These are phyloP conservation scores for Plutomurus gul DNA, from an alignment of 1,140 invertebrate species.

Conservation along the genomic window DNA sequence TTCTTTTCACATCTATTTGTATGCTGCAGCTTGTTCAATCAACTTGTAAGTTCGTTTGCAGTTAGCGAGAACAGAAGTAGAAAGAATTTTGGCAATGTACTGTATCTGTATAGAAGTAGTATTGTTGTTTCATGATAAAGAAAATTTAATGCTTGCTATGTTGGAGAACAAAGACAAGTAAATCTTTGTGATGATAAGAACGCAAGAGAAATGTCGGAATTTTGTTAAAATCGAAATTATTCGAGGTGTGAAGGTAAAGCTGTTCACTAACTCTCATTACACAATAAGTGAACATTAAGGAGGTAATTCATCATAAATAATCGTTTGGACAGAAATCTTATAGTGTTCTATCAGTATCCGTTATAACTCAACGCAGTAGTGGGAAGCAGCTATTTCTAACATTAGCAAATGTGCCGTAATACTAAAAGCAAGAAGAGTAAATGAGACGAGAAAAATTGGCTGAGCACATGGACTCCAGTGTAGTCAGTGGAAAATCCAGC, in stretches of 20 bases:
- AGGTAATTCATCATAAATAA: background rate
- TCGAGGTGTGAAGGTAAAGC: background rate
- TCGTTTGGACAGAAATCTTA: background rate
- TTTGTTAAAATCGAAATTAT: background rate
- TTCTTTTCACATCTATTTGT: background rate
- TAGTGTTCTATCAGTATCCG: background rate
- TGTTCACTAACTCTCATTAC: too few relatives aligned
- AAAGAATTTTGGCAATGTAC: too few relatives aligned
- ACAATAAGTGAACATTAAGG: background rate
- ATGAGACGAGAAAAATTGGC: constrained; percentile 5
- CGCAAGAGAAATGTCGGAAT: background rate
- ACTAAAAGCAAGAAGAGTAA: background rate
- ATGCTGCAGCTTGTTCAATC: too few relatives aligned
- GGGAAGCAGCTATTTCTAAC: background rate
- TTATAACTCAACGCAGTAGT: background rate
- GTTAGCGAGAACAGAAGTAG: too few relatives aligned
- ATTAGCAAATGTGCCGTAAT: background rate
- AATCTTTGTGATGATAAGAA: background rate
- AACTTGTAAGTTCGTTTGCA: too few relatives aligned
- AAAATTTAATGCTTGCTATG: too few relatives aligned
- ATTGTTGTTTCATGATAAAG: too few relatives aligned
- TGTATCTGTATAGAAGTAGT: too few relatives aligned
- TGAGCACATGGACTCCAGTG: background rate
- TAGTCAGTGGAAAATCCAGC: constrained; percentile 1
- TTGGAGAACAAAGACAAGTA: background rate